Evolutionary conservation across 2,797 vertebrate species (phyloP), one percentile per base, ranked within the genome.

Genomic region (Enteromius afrohamiltoni): DNA sequence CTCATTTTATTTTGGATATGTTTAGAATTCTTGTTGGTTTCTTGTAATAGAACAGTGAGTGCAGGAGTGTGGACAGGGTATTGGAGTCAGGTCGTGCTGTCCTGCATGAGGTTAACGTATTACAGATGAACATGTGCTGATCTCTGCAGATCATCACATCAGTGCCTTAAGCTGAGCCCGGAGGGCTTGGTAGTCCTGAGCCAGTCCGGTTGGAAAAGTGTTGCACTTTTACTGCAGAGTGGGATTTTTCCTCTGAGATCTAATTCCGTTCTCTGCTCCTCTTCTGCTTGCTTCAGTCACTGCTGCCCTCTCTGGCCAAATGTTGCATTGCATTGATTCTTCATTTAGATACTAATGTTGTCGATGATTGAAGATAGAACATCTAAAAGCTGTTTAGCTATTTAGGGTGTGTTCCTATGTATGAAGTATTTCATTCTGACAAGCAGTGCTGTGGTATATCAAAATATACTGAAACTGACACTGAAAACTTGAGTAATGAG

Each of bases 171-270:
- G 84, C 88, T 91, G 88, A 77, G 79, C 91, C 87, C 85, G 82
- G 86, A 90, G 89, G 91, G 92, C 88, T 89, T 89, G 73, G 86
- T 88, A 91, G 92, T 94, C 93, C 90, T 93, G 89, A 76, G 91
- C 90, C 88, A 89, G 89, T 51, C 91, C 80, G 84, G 86, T 87
- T 86, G 90, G 90, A 91, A 92, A 93, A 94, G 93, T 94, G 94
- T 94, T 91, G 91, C 94, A 94, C 94, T 95, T 93, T 92, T 93
- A 92, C 94, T 95, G 94, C 94, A 94, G 95, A 94, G 93, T 90
- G 79, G 83, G 53, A 91, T 92, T 77, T 53, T 87, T 91, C 90
- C 90, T 90, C 90, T 90, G 92, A 88, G 85, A 85, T 75, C 53
- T 70, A 55, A 78, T 91, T 89, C 92, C 94, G 93, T 94, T 91